Evolutionary conservation across 2,888 invertebrate genomes (phyloP), one percentile per base, ranked within the genome.

Genomic region (Synanthedon myopaeformis): DNA sequence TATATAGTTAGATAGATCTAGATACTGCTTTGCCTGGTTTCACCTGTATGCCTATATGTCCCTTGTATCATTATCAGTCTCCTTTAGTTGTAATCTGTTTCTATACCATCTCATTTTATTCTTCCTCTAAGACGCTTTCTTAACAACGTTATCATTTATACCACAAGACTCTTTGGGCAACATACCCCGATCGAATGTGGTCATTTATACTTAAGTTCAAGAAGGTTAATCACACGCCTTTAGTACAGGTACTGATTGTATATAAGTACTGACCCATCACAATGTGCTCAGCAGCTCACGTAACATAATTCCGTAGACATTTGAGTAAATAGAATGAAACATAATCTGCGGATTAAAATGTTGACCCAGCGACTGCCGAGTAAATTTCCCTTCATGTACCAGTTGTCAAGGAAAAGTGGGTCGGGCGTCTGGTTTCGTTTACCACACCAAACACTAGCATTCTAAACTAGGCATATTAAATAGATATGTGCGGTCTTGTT

Each of bases 381-480:
- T 74, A 67, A 75, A 76, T 82, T 79, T 82, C 77, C 77, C 74
- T 79, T 79, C 70, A 72, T 74, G 70, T 75, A 67, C 66, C 69
- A 70, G 66, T 74, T 73, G 70, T 72, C 69, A 72, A 76, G 69
- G 79, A 82, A 83, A 35, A 82, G 81, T 82, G 68, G 80, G 81
- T 77, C 79, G 54, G 55, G 49, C 64, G 76, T 79, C 75, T 77
- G 72, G 74, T 79, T 78, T 72, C 68, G 66, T 68, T 69, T 59
- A 63, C 63, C 59, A 60, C 63, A 54, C 56, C 6, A 35, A 35
- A 35, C 28, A 28, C 35, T 14, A 55, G 53, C 54, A 52, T 55
- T 41, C 59, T 58, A 51, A 59, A 53, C 58, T 62, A 63, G 58
- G 58, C 60, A 64, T 66, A 64, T 67, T 66, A 61, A 61, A 65